Conservation (phyloP, 2,113 vertebrate genomes). For the Baryphthengus martii region DNA sequence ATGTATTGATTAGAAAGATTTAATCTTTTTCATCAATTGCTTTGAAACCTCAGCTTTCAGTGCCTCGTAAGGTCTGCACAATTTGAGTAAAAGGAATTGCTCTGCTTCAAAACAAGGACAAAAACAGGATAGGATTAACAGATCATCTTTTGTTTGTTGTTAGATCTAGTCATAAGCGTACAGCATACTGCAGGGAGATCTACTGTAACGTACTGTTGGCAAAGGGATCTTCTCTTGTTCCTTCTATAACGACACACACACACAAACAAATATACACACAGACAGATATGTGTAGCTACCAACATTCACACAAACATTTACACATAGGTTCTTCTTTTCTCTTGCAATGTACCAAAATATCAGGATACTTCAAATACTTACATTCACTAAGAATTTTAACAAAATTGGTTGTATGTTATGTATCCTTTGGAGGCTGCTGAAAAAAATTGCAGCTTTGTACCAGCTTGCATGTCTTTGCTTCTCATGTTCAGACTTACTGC, state of each 20-base stretch:
- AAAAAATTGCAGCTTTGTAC: neutral
- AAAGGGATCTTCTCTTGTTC: constrained; percentile 32
- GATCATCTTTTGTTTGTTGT: constrained; percentile 19
- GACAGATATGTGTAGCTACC: neutral
- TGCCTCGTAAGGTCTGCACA: neutral
- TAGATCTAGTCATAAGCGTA: constrained; percentile 9
- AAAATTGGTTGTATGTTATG: neutral
- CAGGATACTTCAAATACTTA: neutral
- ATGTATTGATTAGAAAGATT: neutral
- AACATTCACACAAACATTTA: neutral
- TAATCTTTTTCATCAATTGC: neutral
- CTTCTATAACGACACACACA: neutral
- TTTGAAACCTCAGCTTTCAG: neutral
- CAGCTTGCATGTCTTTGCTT: neutral
- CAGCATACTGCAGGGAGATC: neutral
- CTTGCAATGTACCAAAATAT: neutral
- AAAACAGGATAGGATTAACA: constrained; percentile 2
- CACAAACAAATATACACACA: too few species aligned
- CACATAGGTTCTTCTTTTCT: neutral
- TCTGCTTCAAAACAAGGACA: neutral
- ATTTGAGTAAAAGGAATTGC: neutral
- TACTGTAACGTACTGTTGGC: constrained; percentile 41
- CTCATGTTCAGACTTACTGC: neutral
- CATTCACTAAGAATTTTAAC: neutral
- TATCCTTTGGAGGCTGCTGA: neutral